Evolutionary conservation across 2,113 vertebrate genomes (phyloP).

Genomic region (Varanus komodoensis): DNA sequence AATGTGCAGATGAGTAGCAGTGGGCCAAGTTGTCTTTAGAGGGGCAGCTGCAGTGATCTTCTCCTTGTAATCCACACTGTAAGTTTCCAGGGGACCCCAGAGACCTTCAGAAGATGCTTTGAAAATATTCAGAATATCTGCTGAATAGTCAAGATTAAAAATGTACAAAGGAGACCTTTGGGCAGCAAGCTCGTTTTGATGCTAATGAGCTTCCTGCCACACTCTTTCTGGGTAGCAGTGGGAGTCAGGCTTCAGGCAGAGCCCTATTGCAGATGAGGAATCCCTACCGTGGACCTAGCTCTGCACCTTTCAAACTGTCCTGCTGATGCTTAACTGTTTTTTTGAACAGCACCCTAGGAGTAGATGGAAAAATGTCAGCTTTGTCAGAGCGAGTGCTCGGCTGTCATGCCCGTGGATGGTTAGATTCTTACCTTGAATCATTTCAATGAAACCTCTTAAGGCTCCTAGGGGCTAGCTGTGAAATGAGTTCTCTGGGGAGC

Average conservation of each 20-base stretch:
- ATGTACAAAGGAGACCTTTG: background rate
- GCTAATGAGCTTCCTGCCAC: background rate
- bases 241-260: background rate
- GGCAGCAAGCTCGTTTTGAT: background rate
- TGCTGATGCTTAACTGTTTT: conserved; percentile 8
- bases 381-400: conserved; percentile 15
- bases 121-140: background rate
- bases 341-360: conserved; percentile 26
- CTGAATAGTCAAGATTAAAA: background rate
- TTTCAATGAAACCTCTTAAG: conserved; percentile 53
- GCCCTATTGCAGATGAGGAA: background rate
- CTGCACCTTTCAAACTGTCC: background rate
- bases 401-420: conserved; percentile 26
- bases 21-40: too few relatives aligned
- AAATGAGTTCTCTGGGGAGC: conserved; percentile 69
- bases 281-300: background rate
- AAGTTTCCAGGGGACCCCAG: too few relatives aligned
- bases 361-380: conserved; percentile 35
- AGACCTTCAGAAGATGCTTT: too few relatives aligned
- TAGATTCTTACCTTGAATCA: conserved; percentile 40
- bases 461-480: conserved; percentile 50
- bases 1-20: too few relatives aligned
- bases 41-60: too few relatives aligned
- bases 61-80: too few relatives aligned
- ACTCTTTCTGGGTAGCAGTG: background rate